Evolutionary conservation across 2,113 vertebrate genomes (phyloP).

Genomic region (Lota lota): DNA sequence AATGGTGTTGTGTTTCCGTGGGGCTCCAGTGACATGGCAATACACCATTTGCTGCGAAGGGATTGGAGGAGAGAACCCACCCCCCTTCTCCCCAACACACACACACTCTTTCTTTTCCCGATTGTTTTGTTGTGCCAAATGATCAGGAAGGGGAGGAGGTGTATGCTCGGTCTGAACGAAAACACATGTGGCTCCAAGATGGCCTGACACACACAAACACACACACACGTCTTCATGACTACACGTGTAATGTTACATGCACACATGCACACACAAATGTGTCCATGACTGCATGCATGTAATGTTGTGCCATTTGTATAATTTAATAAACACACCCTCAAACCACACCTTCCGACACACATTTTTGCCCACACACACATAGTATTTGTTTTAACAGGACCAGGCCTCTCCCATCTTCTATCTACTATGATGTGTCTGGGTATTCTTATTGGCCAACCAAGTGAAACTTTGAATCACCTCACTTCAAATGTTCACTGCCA

Average conservation of each 20-base stretch:
- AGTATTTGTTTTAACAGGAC: constrained; percentile 27
- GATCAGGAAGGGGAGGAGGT: too few relatives aligned
- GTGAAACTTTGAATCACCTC: constrained; percentile 33
- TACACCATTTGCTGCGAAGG: constrained; percentile 6
- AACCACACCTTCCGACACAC: constrained; percentile 31
- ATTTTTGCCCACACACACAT: constrained; percentile 12
- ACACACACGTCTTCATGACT: background rate
- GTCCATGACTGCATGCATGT: too few relatives aligned
- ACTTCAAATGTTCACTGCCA: background rate
- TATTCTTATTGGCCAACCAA: constrained; percentile 52
- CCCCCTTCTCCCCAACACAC: too few relatives aligned
- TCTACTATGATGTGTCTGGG: constrained; percentile 41
- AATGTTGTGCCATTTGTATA: too few relatives aligned
- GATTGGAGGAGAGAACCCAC: too few relatives aligned
- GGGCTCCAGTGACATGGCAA: constrained; percentile 41
- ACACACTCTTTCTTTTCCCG: too few relatives aligned
- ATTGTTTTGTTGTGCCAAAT: too few relatives aligned
- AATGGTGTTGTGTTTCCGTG: constrained; percentile 48
- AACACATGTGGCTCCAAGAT: constrained; percentile 15
- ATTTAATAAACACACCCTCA: background rate
- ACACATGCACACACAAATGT: background rate
- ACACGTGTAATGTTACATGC: background rate
- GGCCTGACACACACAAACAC: constrained; percentile 1
- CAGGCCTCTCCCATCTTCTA: constrained; percentile 17
- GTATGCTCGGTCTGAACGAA: too few relatives aligned